Conservation (phyloP, 1,140 invertebrate genomes). For the Babylonia areolata region DNA sequence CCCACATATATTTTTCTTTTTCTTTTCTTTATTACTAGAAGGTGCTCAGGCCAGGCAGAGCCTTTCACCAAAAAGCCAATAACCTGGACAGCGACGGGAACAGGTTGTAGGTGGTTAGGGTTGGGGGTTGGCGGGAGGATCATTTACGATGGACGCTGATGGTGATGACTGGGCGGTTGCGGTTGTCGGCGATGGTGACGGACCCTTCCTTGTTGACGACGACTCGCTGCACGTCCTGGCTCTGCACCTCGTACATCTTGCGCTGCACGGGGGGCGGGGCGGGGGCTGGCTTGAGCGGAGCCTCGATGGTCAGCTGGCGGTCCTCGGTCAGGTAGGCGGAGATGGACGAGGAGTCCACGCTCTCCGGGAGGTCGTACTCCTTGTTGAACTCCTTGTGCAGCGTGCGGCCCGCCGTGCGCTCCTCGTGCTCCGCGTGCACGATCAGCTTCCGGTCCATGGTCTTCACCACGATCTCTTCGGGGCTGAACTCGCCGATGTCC, state of each 20-base stretch:
- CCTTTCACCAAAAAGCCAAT: neutral
- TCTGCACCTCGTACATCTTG: conserved; percentile 67
- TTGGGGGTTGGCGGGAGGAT: neutral
- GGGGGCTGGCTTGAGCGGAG: conserved; percentile 66
- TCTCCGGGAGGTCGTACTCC: conserved; percentile 74
- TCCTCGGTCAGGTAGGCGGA: conserved; percentile 73
- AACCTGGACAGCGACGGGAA: neutral
- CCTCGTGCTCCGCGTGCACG: conserved; percentile 73
- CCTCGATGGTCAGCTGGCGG: conserved; percentile 72
- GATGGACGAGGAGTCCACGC: conserved; percentile 72
- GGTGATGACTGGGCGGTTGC: conserved; percentile 67
- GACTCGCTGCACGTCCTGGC: conserved; percentile 67
- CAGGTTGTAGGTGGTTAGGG: no score
- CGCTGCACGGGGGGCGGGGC: conserved; percentile 43
- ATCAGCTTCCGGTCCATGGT: conserved; percentile 73
- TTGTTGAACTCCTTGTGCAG: conserved; percentile 75
- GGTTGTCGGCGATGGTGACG: conserved; percentile 68
- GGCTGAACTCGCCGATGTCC: conserved; percentile 71
- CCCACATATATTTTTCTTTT: no score
- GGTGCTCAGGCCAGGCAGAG: no score
- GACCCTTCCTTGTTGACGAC: conserved; percentile 70
- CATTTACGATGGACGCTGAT: conserved; percentile 66
- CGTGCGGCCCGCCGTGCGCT: conserved; percentile 69
- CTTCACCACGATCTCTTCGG: conserved; percentile 73
- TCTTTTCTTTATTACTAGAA: neutral